Evolutionary conservation across 2,888 invertebrate genomes (phyloP), one percentile per base, ranked within the genome.

Genomic region (Vanessa cardui): DNA sequence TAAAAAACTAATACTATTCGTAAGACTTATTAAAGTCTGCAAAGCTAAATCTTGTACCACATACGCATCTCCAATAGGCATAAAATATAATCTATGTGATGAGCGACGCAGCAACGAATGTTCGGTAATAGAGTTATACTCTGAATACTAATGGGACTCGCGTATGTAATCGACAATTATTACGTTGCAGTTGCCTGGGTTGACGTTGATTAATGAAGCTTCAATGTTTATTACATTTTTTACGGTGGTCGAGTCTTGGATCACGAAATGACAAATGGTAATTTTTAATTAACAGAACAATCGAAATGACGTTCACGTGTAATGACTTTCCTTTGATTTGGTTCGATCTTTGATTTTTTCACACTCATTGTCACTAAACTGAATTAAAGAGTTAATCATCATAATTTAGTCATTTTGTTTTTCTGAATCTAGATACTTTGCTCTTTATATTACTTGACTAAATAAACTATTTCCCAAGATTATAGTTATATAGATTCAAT

Each of bases 141-240:
- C 73, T 75, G 83, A 81, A 85, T 83, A 79, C 78, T 74, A 81
- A 82, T 83, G 77, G 66, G 45, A 59, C 67, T 67, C 62, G 45
- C 54, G 18, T 66, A 66, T 47, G 64, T 64, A 54, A 68, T 65
- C 64, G 56, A 21, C 68, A 45, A 70, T 69, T 64, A 71, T 66
- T 63, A 65, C 62, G 56, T 64, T 60, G 33, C 52, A 33, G 58
- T 46, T 49, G 46, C 45, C 59, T 60, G 33, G 49, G 59, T 58
- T 59, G 58, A 52, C 44, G 61, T 63, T 63, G 47, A 68, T 71
- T 47, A 63, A 71, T 69, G 50, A 44, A n/a, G 46, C 39, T 16
- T 18, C 39, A 31, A 33, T 8, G 12, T n/a, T 61, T 60, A 56
- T 44, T 39, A 16, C 47, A 52, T 44, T 50, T 64, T 49, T 16